These are phyloP conservation scores for Caenorhabditis inopinata DNA, from an alignment of 1,140 invertebrate genomes.

Conservation along the genomic window DNA sequence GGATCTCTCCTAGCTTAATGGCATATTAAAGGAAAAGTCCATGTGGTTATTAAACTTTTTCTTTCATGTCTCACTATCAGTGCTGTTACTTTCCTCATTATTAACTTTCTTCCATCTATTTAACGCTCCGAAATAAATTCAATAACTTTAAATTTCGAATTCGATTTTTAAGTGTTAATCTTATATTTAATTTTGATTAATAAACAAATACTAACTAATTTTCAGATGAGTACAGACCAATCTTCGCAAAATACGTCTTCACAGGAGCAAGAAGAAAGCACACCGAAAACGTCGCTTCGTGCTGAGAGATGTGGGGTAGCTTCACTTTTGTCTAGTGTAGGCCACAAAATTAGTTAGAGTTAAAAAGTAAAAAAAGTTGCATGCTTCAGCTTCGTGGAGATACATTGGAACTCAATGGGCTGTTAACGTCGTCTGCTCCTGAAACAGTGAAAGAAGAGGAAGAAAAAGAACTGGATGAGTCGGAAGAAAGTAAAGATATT, in stretches of 20 bases:
- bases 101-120: too few species aligned
- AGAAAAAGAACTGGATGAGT: not conserved
- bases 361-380: not conserved
- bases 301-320: not conserved
- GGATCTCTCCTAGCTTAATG: too few species aligned
- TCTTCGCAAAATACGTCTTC: not conserved
- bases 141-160: too few species aligned
- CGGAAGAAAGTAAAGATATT: not conserved
- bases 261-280: not conserved
- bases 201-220: too few species aligned
- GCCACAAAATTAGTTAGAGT: not conserved
- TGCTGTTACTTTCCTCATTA: too few species aligned
- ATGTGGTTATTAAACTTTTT: too few species aligned
- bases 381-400: slow-evolving; percentile 20
- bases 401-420: not conserved
- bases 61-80: too few species aligned
- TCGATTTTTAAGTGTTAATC: too few species aligned
- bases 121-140: too few species aligned
- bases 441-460: too few species aligned
- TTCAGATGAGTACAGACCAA: slow-evolving; percentile 1
- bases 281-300: not conserved
- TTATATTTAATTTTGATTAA: not conserved
- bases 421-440: not conserved
- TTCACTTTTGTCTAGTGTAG: not conserved
- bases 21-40: too few species aligned